Evolutionary conservation across 2,113 vertebrate genomes (phyloP), one percentile per base, ranked within the genome.

Genomic region (Shinisaurus crocodilurus): DNA sequence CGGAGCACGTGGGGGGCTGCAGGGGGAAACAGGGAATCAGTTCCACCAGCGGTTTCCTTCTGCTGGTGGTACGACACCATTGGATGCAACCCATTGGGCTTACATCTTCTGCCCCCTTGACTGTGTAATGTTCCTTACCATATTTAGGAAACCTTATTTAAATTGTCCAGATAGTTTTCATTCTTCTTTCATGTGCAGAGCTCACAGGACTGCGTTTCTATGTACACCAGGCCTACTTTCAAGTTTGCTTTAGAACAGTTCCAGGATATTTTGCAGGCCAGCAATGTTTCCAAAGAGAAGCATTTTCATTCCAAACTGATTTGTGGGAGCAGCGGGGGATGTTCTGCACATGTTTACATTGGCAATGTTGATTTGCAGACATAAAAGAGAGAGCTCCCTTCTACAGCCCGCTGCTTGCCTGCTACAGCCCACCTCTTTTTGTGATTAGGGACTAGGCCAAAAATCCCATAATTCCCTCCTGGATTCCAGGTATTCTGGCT

Each of bases 201-300:
- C 5, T 74, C n/a, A 67, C 57, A 34, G 34, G 20, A 76, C 76
- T 90, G 34, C 34, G 10, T 15, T 67, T 88, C 88, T 10, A 72
- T 7, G 27, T 18, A 60, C 5, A 89, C 0, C 72, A 89, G 2
- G 3, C 1, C 6, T 45, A 16, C 40, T 45, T 86, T 76, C 84
- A 25, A 6, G 54, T 1, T 45, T 27, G 0, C 85, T 82, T 80
- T 82, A 0, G 0, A 6, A 90, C 5, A 34, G 3, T n/a, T 48
- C 5, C 86, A 70, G 12, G 43, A 79, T 8, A 75, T 32, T 90
- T 87, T 77, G 48, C 37, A 79, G 89, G 50, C 40, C 0, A 40
- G 45, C 3, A 5, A 1, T 54, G 90, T 75, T 70, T 74, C 81
- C 85, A 16, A 0, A 91, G n/a, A 29, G 82, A 86, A 50, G 25